Base-by-base conservation (phyloP, 2,888 invertebrate species). In the Barypeithes pellucidus region DNA sequence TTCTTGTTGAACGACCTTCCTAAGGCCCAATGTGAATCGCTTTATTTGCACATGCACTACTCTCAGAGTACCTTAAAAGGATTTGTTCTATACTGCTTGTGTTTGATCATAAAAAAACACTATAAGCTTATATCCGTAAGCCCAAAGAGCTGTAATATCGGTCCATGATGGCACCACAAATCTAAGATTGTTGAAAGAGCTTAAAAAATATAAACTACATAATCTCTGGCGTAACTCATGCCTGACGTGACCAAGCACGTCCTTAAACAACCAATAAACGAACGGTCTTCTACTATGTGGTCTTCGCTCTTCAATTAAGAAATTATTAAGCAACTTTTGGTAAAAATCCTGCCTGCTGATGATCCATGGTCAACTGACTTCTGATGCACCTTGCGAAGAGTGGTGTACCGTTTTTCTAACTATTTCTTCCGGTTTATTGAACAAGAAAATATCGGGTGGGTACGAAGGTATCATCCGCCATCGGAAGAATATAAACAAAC, bases 351-450 rank as follows among this genome's bases (percentile, higher is more conserved):
- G 22, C 33, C 43, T 60, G 60, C 60, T 41, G 43, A 60, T 41
- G 54, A 61, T 67, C 54, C 36, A 68, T 59, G 57, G 52, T 62
- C 50, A 74, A 74, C 67, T 62, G 66, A 67, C 33, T 62, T 62
- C 24, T 39, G 62, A 67, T 70, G 61, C 73, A 70, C 73, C 65
- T 73, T 73, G 65, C 68, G 36, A 62, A 74, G 43, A 52, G 60
- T 67, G 67, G 45, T 67, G 45, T 67, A 59, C 57, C 67, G 67
- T 57, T 67, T 67, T 67, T 67, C 57, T 22, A 67, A 54, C 47
- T 39, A 61, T 29, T 66, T 73, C 66, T 70, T 69, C 59, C 67
- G 69, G 66, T 67, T 67, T 74, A 62, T 61, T 67, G 70, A 70
- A 52, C 73, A 67, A 57, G 73, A 74, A 67, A 67, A 73, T 62